Evolutionary conservation across 2,113 vertebrate genomes (phyloP).

Genomic region (Bostrychus sinensis): DNA sequence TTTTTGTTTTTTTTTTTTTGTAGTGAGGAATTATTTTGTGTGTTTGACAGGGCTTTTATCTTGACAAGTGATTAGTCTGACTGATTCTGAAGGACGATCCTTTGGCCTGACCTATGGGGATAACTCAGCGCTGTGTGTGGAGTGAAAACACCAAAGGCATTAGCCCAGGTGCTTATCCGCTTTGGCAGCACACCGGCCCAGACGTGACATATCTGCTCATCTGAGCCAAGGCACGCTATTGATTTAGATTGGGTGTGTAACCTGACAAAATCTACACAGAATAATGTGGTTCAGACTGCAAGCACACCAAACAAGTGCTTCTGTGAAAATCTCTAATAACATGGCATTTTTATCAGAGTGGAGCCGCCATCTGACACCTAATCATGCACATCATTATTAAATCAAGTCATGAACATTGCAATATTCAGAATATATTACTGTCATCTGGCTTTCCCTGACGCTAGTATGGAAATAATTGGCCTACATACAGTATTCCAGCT

Average conservation of each 20-base stretch:
- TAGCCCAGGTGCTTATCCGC: slow-evolving; percentile 19
- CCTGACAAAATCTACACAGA: slow-evolving; percentile 17
- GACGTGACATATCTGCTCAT: slow-evolving; percentile 41
- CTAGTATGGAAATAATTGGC: slow-evolving; percentile 1
- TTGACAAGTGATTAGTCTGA: background rate
- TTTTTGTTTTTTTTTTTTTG: background rate
- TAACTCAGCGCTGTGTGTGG: background rate
- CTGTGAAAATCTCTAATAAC: background rate
- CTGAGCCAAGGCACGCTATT: slow-evolving; percentile 37
- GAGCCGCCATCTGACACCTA: background rate
- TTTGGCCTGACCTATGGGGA: background rate
- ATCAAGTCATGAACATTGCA: slow-evolving; percentile 4
- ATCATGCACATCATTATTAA: slow-evolving; percentile 11
- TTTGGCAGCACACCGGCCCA: slow-evolving; percentile 21
- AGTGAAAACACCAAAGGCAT: slow-evolving; percentile 1
- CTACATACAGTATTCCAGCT: background rate
- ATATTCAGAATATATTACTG: slow-evolving; percentile 8
- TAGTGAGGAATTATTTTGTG: background rate
- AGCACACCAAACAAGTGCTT: background rate
- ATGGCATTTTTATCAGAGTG: background rate
- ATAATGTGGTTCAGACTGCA: background rate
- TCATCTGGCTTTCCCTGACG: slow-evolving; percentile 1
- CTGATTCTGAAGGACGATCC: background rate
- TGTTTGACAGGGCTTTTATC: background rate
- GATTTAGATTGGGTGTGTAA: slow-evolving; percentile 42